These are phyloP conservation scores for Rhagologus leucostigma DNA, from an alignment of 2,113 vertebrate genomes.

Conservation along the genomic window DNA sequence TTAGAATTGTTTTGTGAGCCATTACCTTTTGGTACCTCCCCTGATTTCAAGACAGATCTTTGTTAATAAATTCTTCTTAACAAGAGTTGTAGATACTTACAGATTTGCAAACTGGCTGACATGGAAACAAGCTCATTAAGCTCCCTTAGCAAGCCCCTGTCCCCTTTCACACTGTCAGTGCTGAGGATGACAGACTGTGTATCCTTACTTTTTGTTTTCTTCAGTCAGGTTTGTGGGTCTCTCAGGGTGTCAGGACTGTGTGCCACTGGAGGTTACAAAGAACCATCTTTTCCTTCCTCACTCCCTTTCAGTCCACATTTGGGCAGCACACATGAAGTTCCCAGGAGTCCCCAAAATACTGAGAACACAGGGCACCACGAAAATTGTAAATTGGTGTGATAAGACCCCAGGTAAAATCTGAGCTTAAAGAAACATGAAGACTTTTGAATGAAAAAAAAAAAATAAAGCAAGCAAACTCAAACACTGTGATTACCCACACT, in stretches of 20 bases:
- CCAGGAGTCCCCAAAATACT: not conserved
- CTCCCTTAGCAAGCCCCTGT: not conserved
- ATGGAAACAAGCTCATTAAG: not conserved
- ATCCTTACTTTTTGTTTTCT: not conserved
- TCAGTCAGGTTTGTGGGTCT: not conserved
- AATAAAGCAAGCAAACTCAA: not conserved
- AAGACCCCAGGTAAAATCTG: not conserved
- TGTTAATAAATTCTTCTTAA: not conserved
- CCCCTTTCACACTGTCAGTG: not conserved
- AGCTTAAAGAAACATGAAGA: not conserved
- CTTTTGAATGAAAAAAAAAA: not conserved
- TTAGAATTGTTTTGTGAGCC: not conserved
- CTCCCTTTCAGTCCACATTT: not conserved
- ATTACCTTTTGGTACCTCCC: not conserved
- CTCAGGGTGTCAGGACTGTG: not conserved
- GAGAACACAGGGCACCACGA: not conserved
- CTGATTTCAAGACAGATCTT: not conserved
- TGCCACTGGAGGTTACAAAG: not conserved
- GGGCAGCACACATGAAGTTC: not conserved
- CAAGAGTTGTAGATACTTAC: not conserved
- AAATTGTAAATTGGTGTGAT: not conserved
- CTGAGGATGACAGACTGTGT: not conserved
- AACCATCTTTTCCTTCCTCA: not conserved
- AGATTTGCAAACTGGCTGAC: conserved; percentile 1
- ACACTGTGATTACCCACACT: not conserved